Conservation (phyloP, 2,797 vertebrate genomes). For the Rhodeus uyekii region DNA sequence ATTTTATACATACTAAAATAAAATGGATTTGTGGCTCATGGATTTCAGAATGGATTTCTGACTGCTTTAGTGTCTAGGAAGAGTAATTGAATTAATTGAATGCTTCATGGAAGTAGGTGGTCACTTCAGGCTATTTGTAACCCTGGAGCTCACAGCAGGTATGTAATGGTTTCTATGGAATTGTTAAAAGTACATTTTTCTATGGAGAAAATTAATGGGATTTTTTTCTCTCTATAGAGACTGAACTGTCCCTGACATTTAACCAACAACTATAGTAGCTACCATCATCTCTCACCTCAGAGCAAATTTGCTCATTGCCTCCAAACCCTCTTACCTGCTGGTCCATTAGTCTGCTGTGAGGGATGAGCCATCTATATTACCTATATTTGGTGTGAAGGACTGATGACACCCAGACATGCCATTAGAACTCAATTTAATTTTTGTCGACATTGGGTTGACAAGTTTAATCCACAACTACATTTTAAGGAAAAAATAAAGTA, state of each 20-base stretch:
- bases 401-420: neutral
- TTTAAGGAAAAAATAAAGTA: neutral
- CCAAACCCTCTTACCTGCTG: neutral
- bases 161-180: neutral
- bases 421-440: neutral
- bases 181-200: neutral
- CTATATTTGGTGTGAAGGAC: neutral
- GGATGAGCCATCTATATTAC: neutral
- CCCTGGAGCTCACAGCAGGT: neutral
- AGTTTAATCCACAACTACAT: neutral
- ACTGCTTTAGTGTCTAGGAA: neutral
- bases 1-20: no score
- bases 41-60: no score
- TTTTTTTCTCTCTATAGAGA: neutral
- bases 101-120: neutral
- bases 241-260: neutral
- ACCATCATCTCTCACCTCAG: neutral
- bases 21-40: no score
- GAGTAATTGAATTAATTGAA: neutral
- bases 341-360: neutral
- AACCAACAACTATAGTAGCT: neutral
- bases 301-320: neutral
- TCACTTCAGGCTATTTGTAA: neutral
- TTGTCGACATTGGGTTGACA: neutral
- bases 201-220: neutral